Base-by-base conservation (phyloP, 2,888 invertebrate species). In the Malthinus flaveolus region DNA sequence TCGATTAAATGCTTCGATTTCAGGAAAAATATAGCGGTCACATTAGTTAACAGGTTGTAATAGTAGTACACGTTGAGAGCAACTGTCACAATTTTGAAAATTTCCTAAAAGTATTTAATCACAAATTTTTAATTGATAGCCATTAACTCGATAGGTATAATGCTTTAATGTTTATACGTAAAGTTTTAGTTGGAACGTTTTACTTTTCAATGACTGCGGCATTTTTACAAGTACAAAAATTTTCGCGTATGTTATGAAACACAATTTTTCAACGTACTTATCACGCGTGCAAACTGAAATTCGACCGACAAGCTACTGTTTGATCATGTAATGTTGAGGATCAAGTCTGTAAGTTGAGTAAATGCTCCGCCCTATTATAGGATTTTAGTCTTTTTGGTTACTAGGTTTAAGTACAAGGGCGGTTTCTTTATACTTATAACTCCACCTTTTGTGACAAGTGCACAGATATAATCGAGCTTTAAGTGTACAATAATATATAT, bases 301-400 rank as follows among this genome's bases (percentile, higher is more conserved):
- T 71, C 72, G 70, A 68, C 65, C 68, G 69, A 65, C 67, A 74
- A 70, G 72, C 74, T 73, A 76, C 76, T 76, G 75, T 72, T 68
- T 71, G 73, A 73, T 71, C 71, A 62, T 66, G 67, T 64, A 64
- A 64, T 61, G 66, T 67, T 69, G 67, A 66, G 65, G 71, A 67
- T 73, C 73, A 73, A 73, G 59, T 64, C 66, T 65, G 58, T 47
- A 59, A 66, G 52, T 52, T 52, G 35, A 32, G 32, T 44, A 37
- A 48, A 23, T 44, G 49, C 44, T 12, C 52, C 64, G 62, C 62
- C 56, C 58, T 37, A 54, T 49, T 57, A 52, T 9, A 36, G 59
- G 63, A 68, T 59, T 65, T 52, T 64, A 32, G 59, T 5, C 65
- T 49, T 31, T 66, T 56, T 57, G 54, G 4, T 32, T 7, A 7